Evolutionary conservation across 92 coral and sea anemone genomes (phyloP), one percentile per base, ranked within the genome.

Genomic region (Micromussa lordhowensis): DNA sequence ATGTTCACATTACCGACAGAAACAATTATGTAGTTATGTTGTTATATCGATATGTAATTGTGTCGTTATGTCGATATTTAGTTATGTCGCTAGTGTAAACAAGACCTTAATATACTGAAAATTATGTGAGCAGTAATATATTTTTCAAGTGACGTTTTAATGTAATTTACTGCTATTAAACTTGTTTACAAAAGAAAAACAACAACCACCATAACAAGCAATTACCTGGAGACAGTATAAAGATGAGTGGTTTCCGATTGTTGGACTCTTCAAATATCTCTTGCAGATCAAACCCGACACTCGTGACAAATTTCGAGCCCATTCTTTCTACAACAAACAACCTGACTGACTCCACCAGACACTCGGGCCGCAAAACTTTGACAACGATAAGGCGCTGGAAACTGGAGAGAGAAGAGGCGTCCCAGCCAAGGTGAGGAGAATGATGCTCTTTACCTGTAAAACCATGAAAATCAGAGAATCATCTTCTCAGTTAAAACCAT

Each of bases 151-250:
- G n/a, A n/a, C n/a, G n/a, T n/a, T 40, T 40, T 4, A 40, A 40
- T 40, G 48, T 40, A 40, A 4, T 40, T 1, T 9, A 40, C 48
- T 4, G 51, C 9, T 44, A 44, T 44, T 7, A 13, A 44, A 44
- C 13, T 8, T 8, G 51, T 44, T 44, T 44, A 44, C 8, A 44
- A 44, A 44, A 8, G 0, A 44, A 44, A 44, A n/a, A n/a, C n/a
- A n/a, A n/a, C n/a, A n/a, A n/a, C n/a, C n/a, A 44, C 51, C 8
- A 8, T 10, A 40, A 40, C 10, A 6, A 18, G 22, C 77, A 35
- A 66, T 92, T 92, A 97, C 99, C 99, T 49, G 98, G 97, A 29
- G 98, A 94, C 18, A 97, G 88, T 76, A 97, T 88, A 68, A 97
- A 97, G 28, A 97, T 91, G 34, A 97, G 94, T 28, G 99, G 99